Conservation (phyloP, 2,113 vertebrate genomes). For the Gallinago media region DNA sequence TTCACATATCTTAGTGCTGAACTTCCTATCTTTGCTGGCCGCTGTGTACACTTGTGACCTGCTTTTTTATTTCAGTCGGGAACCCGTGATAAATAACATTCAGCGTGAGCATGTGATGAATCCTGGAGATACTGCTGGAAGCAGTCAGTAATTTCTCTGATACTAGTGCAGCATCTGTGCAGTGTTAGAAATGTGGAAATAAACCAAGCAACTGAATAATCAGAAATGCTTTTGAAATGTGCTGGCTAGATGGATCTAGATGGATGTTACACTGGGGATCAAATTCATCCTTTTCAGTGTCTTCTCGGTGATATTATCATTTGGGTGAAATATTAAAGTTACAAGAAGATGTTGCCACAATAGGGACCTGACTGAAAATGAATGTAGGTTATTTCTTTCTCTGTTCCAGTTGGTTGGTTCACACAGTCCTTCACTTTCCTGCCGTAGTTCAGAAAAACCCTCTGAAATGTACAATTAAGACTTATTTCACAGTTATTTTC, state of each 20-base stretch:
- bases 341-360: conserved; percentile 35
- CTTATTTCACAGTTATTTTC: conserved; percentile 9
- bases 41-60: not conserved
- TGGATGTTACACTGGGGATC: conserved; percentile 31
- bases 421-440: conserved; percentile 30
- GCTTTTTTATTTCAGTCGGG: conserved; percentile 35
- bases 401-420: conserved; percentile 51
- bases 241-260: conserved; percentile 5
- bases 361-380: conserved; percentile 51
- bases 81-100: not conserved
- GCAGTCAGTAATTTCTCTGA: conserved; percentile 28
- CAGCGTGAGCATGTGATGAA: not conserved
- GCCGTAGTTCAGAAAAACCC: not conserved
- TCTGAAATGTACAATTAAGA: conserved; percentile 44
- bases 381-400: conserved; percentile 61
- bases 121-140: conserved; percentile 6
- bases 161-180: not conserved
- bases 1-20: not conserved
- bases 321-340: conserved; percentile 48
- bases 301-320: conserved; percentile 27
- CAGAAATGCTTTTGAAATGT: conserved; percentile 48
- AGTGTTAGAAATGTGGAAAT: conserved; percentile 32
- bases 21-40: not conserved
- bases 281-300: conserved; percentile 41
- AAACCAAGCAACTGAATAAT: conserved; percentile 16